Conservation (phyloP, 2,797 vertebrate species). For the Choloepus didactylus region DNA sequence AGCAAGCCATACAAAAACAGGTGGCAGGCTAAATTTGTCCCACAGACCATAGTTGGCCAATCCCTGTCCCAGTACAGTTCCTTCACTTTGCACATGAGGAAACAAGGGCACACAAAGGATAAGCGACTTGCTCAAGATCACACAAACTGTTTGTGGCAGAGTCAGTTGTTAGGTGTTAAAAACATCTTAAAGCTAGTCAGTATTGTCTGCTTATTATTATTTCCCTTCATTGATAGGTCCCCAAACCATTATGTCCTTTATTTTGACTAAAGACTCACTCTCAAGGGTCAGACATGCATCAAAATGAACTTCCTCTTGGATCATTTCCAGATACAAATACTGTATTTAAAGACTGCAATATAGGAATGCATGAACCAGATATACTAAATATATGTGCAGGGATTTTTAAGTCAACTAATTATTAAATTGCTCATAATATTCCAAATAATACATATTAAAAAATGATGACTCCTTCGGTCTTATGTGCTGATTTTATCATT, state of each 20-base stretch:
- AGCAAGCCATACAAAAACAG: not conserved
- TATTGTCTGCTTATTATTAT: not conserved
- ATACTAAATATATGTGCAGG: not conserved
- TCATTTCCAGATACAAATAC: not conserved
- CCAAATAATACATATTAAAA: not conserved
- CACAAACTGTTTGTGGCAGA: not conserved
- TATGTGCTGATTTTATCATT: not conserved
- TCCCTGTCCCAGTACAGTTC: not conserved
- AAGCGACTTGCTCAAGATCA: not conserved
- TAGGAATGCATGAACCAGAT: not conserved
- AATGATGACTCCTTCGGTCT: not conserved
- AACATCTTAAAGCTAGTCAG: not conserved
- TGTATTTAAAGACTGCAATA: slow-evolving; percentile 3
- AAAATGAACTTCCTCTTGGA: not conserved
- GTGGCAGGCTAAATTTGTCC: not conserved
- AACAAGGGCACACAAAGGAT: not conserved
- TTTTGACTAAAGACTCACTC: not conserved
- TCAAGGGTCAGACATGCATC: not conserved
- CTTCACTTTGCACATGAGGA: not conserved
- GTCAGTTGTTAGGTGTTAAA: not conserved
- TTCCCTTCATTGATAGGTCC: not conserved
- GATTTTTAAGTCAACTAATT: not conserved
- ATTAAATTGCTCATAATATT: not conserved
- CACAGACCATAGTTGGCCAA: not conserved
- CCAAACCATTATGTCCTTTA: slow-evolving; percentile 2